Evolutionary conservation across 2,888 invertebrate species (phyloP), one percentile per base, ranked within the genome.

Genomic region (Pollenia griseotomentosa): DNA sequence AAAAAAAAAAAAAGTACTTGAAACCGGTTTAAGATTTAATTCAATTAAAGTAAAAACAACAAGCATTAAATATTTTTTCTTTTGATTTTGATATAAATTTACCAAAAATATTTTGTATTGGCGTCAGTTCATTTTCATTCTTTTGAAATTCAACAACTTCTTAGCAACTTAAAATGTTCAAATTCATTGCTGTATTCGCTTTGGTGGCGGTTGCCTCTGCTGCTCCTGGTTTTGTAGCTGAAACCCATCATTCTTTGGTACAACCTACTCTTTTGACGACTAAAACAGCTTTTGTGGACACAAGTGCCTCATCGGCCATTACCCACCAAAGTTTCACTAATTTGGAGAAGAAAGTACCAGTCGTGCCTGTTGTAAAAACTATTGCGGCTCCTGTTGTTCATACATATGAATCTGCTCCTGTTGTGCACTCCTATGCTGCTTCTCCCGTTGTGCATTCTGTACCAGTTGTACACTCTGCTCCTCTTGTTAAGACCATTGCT

Each of bases 271-370:
- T 75, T 71, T 44, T 75, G n/a, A 88, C 92, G 55, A 23, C 23
- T 23, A 92, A 92, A 88, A 91, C 93, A 40, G 92, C 92, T 59
- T 89, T 91, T 12, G 89, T 92, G 66, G 92, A 93, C 51, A 90
- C 90, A 70, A 90, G 91, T 78, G 94, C 94, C 91, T 94, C 88
- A 59, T 91, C 93, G 33, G 93, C 95, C 11, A 94, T 95, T 3
- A 95, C 95, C 23, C 95, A 95, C 82, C 95, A 95, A 89, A 94
- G 95, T 86, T 94, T 94, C 12, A 90, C 94, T 23, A 95, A 95
- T 86, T 91, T 95, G 57, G 94, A 92, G 19, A 93, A 94, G 16
- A 94, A 94, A 14, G 94, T 94, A 16, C 94, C 93, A 4, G 89
- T 94, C 0, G 86, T 89, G 12, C 77, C 88, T 14, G 19, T 86